Base-by-base conservation (phyloP, 2,113 vertebrate species). In the Campylomormyrus tamandua region DNA sequence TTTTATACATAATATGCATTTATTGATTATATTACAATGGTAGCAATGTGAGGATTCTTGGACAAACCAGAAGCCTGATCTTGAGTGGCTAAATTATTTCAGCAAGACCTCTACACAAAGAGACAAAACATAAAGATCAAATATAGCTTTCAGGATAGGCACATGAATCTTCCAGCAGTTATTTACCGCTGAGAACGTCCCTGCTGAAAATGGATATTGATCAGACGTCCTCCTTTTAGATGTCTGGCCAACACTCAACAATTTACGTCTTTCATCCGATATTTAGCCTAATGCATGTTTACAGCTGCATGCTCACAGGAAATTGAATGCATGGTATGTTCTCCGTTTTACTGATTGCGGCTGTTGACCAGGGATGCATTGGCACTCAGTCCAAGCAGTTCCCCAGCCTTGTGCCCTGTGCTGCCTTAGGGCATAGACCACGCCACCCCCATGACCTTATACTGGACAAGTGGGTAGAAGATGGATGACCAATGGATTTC, bases 191-290 rank as follows among this genome's bases (percentile, higher is more conserved):
- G 88, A 77, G 88, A 56, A 89, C 21, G 74, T 89, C 31, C 52
- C 74, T 83, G 19, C 31, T 56, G 74, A 74, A 83, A 89, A 89
- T 89, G 88, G 88, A 83, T 89, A 89, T 89, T 83, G 88, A 89
- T 89, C 74, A 27, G 49, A 89, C 49, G 21, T 56, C 31, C 74
- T 83, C 74, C 50, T 50, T 45, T 48, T 24, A 80, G 39, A 56
- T 7, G 31, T 53, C 48, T 49, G 24, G n/a, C 49, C 46, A 53
- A 27, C 39, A 53, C 46, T 83, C 27, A n/a, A 83, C 27, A 89
- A 77, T 49, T 83, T 49, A 50, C 9, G 45, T 53, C 74, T 39
- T 56, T 42, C 19, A 52, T 89, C 50, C 49, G 46, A 49, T 66
- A 49, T 66, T 80, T 80, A 7, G 74, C 31, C 17, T 80, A 77